A percentile compares a stretch with the other conserved stretches of the same genome.
phyloP scores from a whole-genome alignment of 1,140 invertebrate species.

The Drosophila sp. region DNA sequence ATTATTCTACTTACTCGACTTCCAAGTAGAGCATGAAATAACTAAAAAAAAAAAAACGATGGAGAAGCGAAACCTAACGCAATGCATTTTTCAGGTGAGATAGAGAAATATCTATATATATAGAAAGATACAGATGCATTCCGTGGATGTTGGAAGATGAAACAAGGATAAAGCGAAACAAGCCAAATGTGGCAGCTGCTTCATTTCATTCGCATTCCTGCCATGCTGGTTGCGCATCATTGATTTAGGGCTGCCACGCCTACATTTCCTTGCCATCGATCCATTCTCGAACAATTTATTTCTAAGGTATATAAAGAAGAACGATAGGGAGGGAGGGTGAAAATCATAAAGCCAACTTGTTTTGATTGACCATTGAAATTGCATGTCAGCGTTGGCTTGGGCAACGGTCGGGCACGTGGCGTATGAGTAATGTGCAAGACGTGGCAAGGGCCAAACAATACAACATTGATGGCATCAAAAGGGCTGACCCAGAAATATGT shows the following conservation, averaged over 20 bases:
- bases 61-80: conserved; percentile 35
- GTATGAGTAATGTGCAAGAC: conserved; percentile 69
- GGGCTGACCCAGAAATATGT: conserved; percentile 37
- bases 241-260: conserved; percentile 56
- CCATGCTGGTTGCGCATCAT: conserved; percentile 51
- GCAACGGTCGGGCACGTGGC: conserved; percentile 45
- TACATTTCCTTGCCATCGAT: conserved; percentile 22
- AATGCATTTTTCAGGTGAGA: conserved; percentile 32
- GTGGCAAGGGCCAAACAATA: conserved; percentile 31
- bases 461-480: conserved; percentile 27
- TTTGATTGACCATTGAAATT: conserved; percentile 79
- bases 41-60: conserved; percentile 38
- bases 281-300: conserved; percentile 56
- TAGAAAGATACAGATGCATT: conserved; percentile 37
- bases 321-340: conserved; percentile 41
- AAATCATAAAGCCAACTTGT: conserved; percentile 26
- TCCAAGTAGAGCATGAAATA: conserved; percentile 66
- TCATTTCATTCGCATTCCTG: conserved; percentile 62
- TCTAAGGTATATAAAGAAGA: conserved; percentile 40
- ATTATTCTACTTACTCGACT: conserved; percentile 71
- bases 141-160: conserved; percentile 40
- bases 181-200: conserved; percentile 61
- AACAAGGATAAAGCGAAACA: conserved; percentile 31
- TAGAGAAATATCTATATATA: not conserved
- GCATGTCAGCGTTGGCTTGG: conserved; percentile 54